Conservation (phyloP, 2,888 invertebrate genomes). For the Eupithecia exiguata region DNA sequence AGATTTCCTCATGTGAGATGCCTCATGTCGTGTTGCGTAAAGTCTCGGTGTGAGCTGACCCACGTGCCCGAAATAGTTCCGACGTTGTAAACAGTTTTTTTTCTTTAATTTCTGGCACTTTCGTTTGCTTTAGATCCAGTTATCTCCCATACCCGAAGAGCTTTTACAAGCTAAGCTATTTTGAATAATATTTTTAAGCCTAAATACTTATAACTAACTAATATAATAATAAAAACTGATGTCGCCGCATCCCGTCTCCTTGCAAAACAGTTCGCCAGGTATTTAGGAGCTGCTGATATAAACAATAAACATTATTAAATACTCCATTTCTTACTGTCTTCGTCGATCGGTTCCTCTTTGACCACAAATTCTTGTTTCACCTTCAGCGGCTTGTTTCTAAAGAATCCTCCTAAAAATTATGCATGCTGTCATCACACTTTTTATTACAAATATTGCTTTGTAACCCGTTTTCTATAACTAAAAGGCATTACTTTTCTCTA, state of each 20-base stretch:
- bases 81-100: no score
- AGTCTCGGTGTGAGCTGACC: no score
- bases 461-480: not conserved
- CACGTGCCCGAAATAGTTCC: no score
- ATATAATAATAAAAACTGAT: conserved; percentile 15
- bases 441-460: not conserved
- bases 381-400: conserved; percentile 41
- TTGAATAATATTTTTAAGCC: not conserved
- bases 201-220: not conserved
- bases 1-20: no score
- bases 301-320: not conserved
- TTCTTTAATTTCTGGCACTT: not conserved
- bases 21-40: no score
- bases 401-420: conserved; percentile 25
- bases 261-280: conserved; percentile 26
- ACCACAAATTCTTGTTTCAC: conserved; percentile 71
- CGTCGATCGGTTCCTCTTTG: conserved; percentile 68
- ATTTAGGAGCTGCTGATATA: conserved; percentile 20
- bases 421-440: conserved; percentile 13
- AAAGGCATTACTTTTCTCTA: not conserved
- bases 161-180: not conserved
- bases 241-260: conserved; percentile 22
- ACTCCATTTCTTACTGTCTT: conserved; percentile 52
- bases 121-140: not conserved
- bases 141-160: not conserved